Evolutionary conservation across 2,888 invertebrate genomes (phyloP).

Genomic region (Cryptus armator): DNA sequence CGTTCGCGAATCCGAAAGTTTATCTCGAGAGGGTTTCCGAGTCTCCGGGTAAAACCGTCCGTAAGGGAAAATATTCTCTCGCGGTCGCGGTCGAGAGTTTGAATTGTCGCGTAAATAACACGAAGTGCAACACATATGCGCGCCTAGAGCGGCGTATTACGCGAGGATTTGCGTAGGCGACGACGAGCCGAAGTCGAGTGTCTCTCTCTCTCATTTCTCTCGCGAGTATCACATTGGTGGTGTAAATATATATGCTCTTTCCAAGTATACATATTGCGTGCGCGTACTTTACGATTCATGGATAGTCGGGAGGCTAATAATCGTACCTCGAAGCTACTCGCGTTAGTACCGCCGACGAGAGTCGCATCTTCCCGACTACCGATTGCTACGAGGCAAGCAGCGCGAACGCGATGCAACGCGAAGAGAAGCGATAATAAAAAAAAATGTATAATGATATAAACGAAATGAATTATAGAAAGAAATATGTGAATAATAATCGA

Average conservation of each 20-base stretch:
- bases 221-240: background rate
- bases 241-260: constrained; percentile 17
- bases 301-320: constrained; percentile 39
- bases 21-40: constrained; percentile 22
- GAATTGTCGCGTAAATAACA: constrained; percentile 53
- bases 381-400: background rate
- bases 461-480: constrained; percentile 27
- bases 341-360: background rate
- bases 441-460: constrained; percentile 16
- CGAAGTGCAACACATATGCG: constrained; percentile 34
- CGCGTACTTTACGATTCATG: constrained; percentile 46
- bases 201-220: constrained; percentile 3
- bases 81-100: constrained; percentile 6
- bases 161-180: constrained; percentile 44
- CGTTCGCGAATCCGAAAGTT: constrained; percentile 47
- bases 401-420: constrained; percentile 10
- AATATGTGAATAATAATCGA: constrained; percentile 4
- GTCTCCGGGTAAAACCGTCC: background rate
- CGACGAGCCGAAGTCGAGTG: constrained; percentile 14
- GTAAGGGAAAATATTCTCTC: constrained; percentile 1
- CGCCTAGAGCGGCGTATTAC: constrained; percentile 47
- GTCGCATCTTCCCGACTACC: constrained; percentile 22
- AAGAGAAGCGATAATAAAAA: background rate
- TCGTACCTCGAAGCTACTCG: constrained; percentile 45
- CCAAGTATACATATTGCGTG: constrained; percentile 12